Evolutionary conservation across 2,888 invertebrate genomes (phyloP).

Genomic region (Panopea generosa): DNA sequence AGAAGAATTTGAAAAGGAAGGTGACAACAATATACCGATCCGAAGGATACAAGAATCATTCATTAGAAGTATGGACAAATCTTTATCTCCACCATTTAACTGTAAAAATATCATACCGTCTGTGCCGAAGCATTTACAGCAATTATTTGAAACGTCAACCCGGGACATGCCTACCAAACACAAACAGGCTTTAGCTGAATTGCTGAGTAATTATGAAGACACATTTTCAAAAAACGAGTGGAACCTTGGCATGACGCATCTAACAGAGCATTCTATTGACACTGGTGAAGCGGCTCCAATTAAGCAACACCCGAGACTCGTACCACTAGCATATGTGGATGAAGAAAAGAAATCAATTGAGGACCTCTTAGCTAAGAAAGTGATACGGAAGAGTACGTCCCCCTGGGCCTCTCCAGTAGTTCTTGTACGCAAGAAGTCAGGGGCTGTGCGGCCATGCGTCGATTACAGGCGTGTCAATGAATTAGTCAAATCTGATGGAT

Average conservation of each 20-base stretch:
- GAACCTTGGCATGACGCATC: slow-evolving; percentile 21
- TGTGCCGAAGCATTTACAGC: slow-evolving; percentile 10
- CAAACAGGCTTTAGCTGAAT: neutral
- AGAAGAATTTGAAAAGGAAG: slow-evolving; percentile 8
- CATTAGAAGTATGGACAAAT: neutral
- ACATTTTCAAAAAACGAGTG: slow-evolving; percentile 15
- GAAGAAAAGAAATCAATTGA: slow-evolving; percentile 26
- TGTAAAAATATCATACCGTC: neutral
- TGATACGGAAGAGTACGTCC: slow-evolving; percentile 32
- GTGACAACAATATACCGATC: neutral
- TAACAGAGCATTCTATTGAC: slow-evolving; percentile 27
- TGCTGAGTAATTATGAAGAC: slow-evolving; percentile 11
- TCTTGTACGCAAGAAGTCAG: slow-evolving; percentile 15
- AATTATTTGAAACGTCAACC: slow-evolving; percentile 6
- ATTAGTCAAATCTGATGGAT: neutral
- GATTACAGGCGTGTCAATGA: slow-evolving; percentile 28
- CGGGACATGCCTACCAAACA: neutral
- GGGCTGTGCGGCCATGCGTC: slow-evolving; percentile 19
- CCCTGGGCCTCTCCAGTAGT: slow-evolving; percentile 35
- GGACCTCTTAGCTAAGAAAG: slow-evolving; percentile 20
- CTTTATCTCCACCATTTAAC: neutral
- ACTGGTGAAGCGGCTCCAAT: slow-evolving; percentile 17
- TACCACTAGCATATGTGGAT: slow-evolving; percentile 15
- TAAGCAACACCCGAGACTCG: slow-evolving; percentile 27
- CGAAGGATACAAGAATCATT: neutral